Conservation (phyloP, 2,797 vertebrate species). For the Natrix natrix region DNA sequence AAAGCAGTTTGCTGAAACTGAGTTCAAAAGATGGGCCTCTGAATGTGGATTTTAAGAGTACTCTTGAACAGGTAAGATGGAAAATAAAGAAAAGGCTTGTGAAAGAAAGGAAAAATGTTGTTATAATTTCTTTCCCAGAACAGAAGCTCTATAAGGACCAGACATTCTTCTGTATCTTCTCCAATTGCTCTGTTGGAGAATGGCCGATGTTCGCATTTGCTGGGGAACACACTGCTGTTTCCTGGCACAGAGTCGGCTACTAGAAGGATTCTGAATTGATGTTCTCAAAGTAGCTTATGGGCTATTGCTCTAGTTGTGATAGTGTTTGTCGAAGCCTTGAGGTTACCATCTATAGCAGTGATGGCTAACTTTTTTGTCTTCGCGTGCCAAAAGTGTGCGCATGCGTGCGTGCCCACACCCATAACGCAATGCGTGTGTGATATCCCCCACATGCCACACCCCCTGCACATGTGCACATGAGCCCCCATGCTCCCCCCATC, state of each 20-base stretch:
- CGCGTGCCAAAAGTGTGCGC: no score
- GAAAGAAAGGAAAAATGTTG: background rate
- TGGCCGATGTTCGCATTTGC: background rate
- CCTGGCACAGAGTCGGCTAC: background rate
- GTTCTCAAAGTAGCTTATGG: background rate
- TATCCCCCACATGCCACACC: no score
- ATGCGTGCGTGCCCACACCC: no score
- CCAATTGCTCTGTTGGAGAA: background rate
- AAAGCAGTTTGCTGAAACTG: constrained; percentile 53
- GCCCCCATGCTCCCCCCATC: no score
- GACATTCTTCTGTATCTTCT: background rate
- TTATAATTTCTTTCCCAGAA: background rate
- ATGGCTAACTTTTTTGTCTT: no score
- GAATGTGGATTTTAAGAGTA: constrained; percentile 56
- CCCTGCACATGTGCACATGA: no score
- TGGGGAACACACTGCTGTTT: background rate
- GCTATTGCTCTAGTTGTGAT: background rate
- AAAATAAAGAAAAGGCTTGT: background rate
- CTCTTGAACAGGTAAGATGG: constrained; percentile 70
- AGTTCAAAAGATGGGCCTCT: constrained; percentile 30
- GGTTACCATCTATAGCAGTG: background rate
- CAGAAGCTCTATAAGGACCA: background rate
- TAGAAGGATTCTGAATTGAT: background rate
- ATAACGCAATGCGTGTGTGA: no score
- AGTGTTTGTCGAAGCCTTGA: background rate